Conservation (phyloP, 2,797 vertebrate genomes). For the Alfaro cultratus region DNA sequence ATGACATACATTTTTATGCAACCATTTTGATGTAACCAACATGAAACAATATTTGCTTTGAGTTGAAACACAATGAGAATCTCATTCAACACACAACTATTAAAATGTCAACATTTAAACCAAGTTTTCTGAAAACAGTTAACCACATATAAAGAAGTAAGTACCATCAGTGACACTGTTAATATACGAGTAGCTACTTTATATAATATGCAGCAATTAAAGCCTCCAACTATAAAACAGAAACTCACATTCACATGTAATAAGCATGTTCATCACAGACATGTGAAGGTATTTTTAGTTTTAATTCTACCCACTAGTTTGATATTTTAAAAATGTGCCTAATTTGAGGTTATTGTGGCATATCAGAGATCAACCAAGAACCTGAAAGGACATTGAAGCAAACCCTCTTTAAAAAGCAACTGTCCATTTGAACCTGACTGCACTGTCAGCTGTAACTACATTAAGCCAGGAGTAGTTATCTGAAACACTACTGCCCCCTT, state of each 20-base stretch:
- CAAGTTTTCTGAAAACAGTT: conserved; percentile 6
- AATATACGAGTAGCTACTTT: background rate
- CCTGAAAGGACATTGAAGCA: background rate
- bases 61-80: background rate
- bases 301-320: background rate
- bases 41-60: background rate
- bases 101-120: background rate
- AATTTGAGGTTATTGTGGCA: background rate
- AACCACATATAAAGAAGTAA: background rate
- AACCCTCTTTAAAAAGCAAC: conserved; percentile 1
- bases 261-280: background rate
- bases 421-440: background rate
- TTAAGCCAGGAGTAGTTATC: background rate
- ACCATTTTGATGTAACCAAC: background rate
- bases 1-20: background rate
- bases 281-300: background rate
- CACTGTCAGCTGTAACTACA: background rate
- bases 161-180: background rate
- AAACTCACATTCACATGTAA: background rate
- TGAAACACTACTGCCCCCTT: conserved; percentile 75
- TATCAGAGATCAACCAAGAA: background rate
- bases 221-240: background rate
- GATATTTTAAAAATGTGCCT: background rate
- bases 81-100: background rate
- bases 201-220: background rate